A percentile compares a stretch with the other conserved stretches of the same genome.
These are phyloP conservation scores for Eurytoma adleriae DNA, from an alignment of 2,888 invertebrate species.

Conservation along the genomic window DNA sequence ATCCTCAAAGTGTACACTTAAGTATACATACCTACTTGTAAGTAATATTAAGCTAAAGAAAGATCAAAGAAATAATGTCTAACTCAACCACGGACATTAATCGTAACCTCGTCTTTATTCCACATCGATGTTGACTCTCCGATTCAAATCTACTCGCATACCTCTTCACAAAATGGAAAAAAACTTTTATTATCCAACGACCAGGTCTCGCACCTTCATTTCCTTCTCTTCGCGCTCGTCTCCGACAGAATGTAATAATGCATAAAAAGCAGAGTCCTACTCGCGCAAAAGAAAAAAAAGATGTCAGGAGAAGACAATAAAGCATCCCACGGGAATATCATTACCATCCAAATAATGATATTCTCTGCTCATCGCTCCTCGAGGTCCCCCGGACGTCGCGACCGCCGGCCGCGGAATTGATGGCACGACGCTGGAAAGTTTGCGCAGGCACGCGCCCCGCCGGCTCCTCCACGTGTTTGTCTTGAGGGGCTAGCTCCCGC, in stretches of 20 bases:
- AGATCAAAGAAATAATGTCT: no score
- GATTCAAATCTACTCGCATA: no score
- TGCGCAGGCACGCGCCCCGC: neutral
- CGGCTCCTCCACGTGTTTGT: neutral
- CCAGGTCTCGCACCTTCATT: neutral
- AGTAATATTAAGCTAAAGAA: no score
- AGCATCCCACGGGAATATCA: conserved; percentile 39
- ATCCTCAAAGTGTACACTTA: no score
- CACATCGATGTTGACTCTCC: no score
- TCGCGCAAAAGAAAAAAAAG: conserved; percentile 15
- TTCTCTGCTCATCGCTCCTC: neutral
- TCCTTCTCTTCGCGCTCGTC: neutral
- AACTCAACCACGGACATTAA: no score
- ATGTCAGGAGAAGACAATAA: conserved; percentile 27
- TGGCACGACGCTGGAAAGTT: conserved; percentile 8
- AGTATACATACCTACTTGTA: no score
- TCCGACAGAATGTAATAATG: conserved; percentile 30
- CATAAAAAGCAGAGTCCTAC: conserved; percentile 32
- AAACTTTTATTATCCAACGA: no score
- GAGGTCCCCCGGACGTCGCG: no score
- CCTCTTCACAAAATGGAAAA: no score
- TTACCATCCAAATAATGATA: conserved; percentile 46
- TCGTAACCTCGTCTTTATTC: neutral
- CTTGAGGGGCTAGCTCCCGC: neutral
- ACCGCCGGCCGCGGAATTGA: conserved; percentile 4